Base-by-base conservation (phyloP, 2,888 invertebrate genomes). In the Orchestes rusci region DNA sequence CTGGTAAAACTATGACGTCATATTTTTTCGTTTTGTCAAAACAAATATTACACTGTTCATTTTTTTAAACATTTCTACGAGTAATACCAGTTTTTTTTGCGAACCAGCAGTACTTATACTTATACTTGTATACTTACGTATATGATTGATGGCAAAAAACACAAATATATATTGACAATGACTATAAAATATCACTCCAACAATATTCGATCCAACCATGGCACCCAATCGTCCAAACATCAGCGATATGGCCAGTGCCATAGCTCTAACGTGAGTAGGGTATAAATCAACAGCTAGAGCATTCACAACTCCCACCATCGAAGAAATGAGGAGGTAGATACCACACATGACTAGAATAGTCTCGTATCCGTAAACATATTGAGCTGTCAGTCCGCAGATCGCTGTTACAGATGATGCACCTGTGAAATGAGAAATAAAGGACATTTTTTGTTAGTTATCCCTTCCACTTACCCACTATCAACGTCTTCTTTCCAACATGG, bases 401-500 rank as follows among this genome's bases (percentile, higher is more conserved):
- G 63, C 59, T 10, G 63, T 62, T 3, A 62, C 16, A 0, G 51
- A 34, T 10, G 65, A 48, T 17, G 64, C 57, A 12, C 50, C 52
- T 29, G 61, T 36, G 35, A 45, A 10, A 17, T 2, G 29, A 27
- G 16, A 40, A 36, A 28, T 17, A 4, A 30, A 4, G 34, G 16
- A 36, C 12, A 32, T 31, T 31, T 17, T 15, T 18, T 30, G 8
- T 30, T 30, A 13, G n/a, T n/a, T n/a, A n/a, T n/a, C n/a, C n/a
- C n/a, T n/a, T n/a, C n/a, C n/a, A n/a, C n/a, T 40, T 44, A 17
- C 52, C 52, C 19, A 63, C 44, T 12, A 67, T 47, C 2, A 68
- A 44, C 16, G 56, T 63, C 59, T 76, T 77, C 60, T 81, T 80
- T 16, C 81, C 80, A 0, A 71, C 54, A 1, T 62, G 49, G 50